Base-by-base conservation (phyloP, 2,113 vertebrate species). In the Pontoporia blainvillei region DNA sequence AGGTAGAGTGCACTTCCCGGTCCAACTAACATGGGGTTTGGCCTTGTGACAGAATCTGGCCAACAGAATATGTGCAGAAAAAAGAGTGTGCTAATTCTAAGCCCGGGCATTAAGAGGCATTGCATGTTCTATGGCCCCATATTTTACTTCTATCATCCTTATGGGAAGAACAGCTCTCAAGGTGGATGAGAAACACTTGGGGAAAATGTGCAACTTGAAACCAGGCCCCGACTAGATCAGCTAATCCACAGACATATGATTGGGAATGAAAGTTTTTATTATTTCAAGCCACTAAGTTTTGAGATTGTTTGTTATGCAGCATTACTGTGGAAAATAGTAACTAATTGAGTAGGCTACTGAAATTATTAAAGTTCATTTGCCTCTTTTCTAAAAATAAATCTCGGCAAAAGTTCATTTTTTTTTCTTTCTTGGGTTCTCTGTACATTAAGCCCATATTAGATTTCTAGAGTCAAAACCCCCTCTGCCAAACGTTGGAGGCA, bases 211-310 rank as follows among this genome's bases (percentile, higher is more conserved):
- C 41, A 66, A 44, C 71, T 17, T 82, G 46, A 34, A 96, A 61
- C 5, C 46, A 88, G 52, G 18, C 5, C 21, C 72, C 17, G 7
- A 57, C 6, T 52, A 61, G 34, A 61, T 8, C 31, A 52, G 23
- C 15, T 67, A 69, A 75, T 41, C 10, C 6, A 81, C 3, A 67
- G 13, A 85, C 27, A 31, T 7, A 9, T 29, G 13, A 62, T 5
- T 67, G 6, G 82, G 8, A 95, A 89, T 89, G 89, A 92, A 89
- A 86, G 6, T 34, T 66, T 66, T 18, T 29, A 11, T n/a, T 54
- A 39, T 57, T 57, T 44, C 27, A 88, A 92, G 9, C 29, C 20
- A 92, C 1, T 73, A 44, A 86, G 17, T 78, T 79, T 44, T 44
- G 36, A n/a, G 34, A 57, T 57, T 90, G 8, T 23, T 76, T 75